These are phyloP conservation scores for Sandelia bainsii DNA, from an alignment of 2,797 vertebrate species.

Conservation along the genomic window DNA sequence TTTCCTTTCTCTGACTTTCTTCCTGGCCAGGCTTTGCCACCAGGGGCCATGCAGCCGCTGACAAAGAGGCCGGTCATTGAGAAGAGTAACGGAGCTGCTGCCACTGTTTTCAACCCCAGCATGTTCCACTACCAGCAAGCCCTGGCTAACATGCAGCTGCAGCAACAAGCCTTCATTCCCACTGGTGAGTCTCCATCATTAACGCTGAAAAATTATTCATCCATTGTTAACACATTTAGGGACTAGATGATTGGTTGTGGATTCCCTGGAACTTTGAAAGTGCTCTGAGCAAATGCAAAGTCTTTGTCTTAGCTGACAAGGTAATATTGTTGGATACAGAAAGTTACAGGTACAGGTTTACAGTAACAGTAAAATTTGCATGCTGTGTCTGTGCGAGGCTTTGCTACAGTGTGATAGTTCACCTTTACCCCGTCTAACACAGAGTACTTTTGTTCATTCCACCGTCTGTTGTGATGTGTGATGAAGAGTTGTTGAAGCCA, in stretches of 20 bases:
- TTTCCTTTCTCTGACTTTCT: conserved; percentile 29
- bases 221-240: background rate
- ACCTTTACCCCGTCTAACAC: conserved; percentile 12
- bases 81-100: conserved; percentile 93
- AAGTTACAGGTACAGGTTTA: background rate
- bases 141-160: conserved; percentile 97
- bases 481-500: background rate
- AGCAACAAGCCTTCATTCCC: conserved; percentile 93
- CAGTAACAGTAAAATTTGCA: conserved; percentile 1
- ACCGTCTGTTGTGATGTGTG: conserved; percentile 4
- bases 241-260: background rate
- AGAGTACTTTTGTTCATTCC: conserved; percentile 27
- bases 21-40: conserved; percentile 86
- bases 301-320: background rate
- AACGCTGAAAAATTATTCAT: background rate
- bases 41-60: conserved; percentile 91
- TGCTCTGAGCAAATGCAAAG: background rate
- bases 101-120: conserved; percentile 91
- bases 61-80: conserved; percentile 95
- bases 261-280: background rate
- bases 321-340: background rate
- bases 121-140: conserved; percentile 99
- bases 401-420: background rate
- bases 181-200: conserved; percentile 87
- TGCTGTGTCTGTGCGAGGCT: conserved; percentile 15